A percentile compares a stretch with the other conserved stretches of the same genome.
Evolutionary conservation across 2,113 vertebrate genomes (phyloP).

Genomic region (Mastomys coucha): DNA sequence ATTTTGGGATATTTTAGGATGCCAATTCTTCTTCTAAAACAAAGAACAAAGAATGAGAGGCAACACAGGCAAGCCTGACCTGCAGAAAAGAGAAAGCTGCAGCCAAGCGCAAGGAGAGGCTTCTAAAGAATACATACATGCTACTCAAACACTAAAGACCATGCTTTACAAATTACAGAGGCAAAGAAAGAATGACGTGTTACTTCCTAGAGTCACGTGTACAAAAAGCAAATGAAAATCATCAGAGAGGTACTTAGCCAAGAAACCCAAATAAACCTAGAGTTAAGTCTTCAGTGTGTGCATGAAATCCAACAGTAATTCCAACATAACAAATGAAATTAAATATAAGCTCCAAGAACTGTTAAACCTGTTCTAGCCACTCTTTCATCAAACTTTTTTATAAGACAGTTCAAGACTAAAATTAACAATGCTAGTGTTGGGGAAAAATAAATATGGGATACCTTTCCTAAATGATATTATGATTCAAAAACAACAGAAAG

Average conservation of each 20-base stretch:
- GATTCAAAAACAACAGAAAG: neutral
- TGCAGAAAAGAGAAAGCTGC: neutral
- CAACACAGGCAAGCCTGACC: neutral
- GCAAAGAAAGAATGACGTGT: neutral
- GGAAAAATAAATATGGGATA: neutral
- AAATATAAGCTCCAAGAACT: conserved; percentile 28
- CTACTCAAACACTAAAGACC: conserved; percentile 14
- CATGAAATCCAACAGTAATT: neutral
- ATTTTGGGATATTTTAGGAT: neutral
- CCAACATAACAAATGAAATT: conserved; percentile 48
- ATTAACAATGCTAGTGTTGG: neutral
- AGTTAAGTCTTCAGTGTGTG: neutral
- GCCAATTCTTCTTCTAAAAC: conserved; percentile 54
- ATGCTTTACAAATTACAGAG: neutral
- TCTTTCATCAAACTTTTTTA: neutral
- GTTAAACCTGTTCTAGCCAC: neutral
- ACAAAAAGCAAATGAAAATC: neutral
- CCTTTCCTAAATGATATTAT: neutral
- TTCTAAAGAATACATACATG: conserved; percentile 26
- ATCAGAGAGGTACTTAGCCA: neutral
- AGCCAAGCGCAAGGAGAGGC: neutral
- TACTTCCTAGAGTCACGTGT: neutral
- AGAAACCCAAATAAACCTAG: neutral
- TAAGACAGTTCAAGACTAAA: conserved; percentile 27
- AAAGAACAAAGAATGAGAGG: conserved; percentile 40